These are phyloP conservation scores for Spialia ferax DNA, from an alignment of 2,888 invertebrate species.

Conservation along the genomic window DNA sequence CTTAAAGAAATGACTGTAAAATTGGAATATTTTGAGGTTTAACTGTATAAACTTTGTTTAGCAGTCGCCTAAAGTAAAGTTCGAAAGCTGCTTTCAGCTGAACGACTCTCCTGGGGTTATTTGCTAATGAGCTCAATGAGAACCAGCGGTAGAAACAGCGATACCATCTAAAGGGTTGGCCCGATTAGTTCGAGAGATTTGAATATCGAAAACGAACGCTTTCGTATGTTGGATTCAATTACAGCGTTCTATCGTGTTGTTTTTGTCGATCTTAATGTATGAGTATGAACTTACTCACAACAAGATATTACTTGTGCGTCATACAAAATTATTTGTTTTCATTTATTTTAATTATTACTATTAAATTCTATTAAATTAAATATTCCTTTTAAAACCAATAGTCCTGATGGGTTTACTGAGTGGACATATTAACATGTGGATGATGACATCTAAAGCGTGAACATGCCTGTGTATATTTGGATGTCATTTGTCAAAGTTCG, in stretches of 20 bases:
- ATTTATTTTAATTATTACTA: too few relatives aligned
- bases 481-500: too few relatives aligned
- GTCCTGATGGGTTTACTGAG: too few relatives aligned
- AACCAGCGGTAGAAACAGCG: background rate
- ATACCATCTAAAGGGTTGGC: background rate
- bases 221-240: background rate
- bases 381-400: too few relatives aligned
- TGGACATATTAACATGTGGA: too few relatives aligned
- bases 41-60: background rate
- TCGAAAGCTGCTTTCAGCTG: background rate
- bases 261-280: too few relatives aligned
- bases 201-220: background rate
- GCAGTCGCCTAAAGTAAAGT: background rate
- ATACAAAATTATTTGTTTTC: too few relatives aligned
- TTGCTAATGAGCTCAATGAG: background rate
- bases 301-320: too few relatives aligned
- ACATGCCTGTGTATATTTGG: too few relatives aligned
- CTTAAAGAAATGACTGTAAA: background rate
- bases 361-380: too few relatives aligned
- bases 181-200: constrained; percentile 2
- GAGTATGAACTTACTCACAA: too few relatives aligned
- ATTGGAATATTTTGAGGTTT: background rate
- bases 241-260: background rate
- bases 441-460: too few relatives aligned
- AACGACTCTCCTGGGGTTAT: background rate